Base-by-base conservation (phyloP, 2,113 vertebrate species). In the Forbesichthys agassizii region DNA sequence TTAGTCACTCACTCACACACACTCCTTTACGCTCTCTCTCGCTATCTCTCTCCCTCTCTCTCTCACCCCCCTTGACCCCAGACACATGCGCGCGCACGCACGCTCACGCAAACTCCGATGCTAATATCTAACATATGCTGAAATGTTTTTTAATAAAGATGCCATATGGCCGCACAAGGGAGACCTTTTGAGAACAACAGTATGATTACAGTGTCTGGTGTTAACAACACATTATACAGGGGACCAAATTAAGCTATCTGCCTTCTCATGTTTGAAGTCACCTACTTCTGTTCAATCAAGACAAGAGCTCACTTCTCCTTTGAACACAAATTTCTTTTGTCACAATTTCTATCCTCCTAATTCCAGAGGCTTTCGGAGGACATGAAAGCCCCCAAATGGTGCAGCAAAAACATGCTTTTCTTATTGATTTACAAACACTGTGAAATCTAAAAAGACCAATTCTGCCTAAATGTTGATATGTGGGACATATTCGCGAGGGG, bases 371-470 rank as follows among this genome's bases (percentile, higher is more conserved):
- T 27, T 68, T 77, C 74, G 49, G 60, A 8, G 48, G 81, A 64
- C 80, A 62, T 64, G 47, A 81, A 77, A 73, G 69, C 68, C 82
- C 61, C 84, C 72, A 67, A 73, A 60, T 55, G 79, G 66, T 59
- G 52, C 61, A 61, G 79, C 71, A 83, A 78, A 85, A 79, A 84
- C 66, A 73, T 65, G 48, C 73, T 27, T 27, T 27, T 27, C 27
- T 27, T 27, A 91, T 87, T 80, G 79, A 91, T 88, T 78, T 80
- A 56, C 80, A 63, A 85, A 86, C 84, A 86, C 87, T 82, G 69
- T 85, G 74, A 73, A 70, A 83, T 46, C 56, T 61, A 72, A 63
- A 27, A 75, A 72, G 71, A 72, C 59, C 9, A 14, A 46, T 46
- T 14, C 71, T 14, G 48, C 81, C 68, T 67, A 76, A 77, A 84